A percentile compares a stretch with the other conserved stretches of the same genome.
Evolutionary conservation across 2,888 invertebrate species (phyloP).

Genomic region (Macropis europaea): DNA sequence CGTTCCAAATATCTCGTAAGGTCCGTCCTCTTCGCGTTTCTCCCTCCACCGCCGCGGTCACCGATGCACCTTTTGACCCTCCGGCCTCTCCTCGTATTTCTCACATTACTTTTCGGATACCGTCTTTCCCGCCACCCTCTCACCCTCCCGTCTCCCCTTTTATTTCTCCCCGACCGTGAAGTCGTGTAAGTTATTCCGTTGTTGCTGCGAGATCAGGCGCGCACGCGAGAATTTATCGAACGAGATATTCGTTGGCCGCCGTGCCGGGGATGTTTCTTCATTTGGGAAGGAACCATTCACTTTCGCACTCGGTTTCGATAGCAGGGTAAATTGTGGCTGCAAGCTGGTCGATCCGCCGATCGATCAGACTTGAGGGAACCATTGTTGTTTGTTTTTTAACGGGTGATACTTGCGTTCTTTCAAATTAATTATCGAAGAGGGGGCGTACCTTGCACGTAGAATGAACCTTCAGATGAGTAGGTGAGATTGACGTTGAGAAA

Average conservation of each 20-base stretch:
- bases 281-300: constrained; percentile 15
- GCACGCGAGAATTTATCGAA: constrained; percentile 54
- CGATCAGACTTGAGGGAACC: no score
- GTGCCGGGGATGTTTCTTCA: constrained; percentile 40
- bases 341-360: no score
- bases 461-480: no score
- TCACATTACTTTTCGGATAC: constrained; percentile 69
- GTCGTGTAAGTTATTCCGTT: constrained; percentile 47
- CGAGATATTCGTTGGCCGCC: constrained; percentile 24
- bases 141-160: constrained; percentile 8
- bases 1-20: constrained; percentile 70
- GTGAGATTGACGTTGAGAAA: no score
- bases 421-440: no score
- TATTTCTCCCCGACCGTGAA: constrained; percentile 26
- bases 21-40: constrained; percentile 4
- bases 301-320: neutral
- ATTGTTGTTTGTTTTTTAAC: no score
- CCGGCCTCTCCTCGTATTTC: constrained; percentile 65
- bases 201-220: constrained; percentile 13
- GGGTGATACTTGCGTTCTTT: no score
- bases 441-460: no score
- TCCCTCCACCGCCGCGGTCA: constrained; percentile 22
- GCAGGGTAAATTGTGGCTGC: no score
- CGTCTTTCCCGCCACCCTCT: constrained; percentile 21
- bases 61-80: constrained; percentile 63